Evolutionary conservation across 2,113 vertebrate species (phyloP), one percentile per base, ranked within the genome.

Genomic region (Trogon melanurus): DNA sequence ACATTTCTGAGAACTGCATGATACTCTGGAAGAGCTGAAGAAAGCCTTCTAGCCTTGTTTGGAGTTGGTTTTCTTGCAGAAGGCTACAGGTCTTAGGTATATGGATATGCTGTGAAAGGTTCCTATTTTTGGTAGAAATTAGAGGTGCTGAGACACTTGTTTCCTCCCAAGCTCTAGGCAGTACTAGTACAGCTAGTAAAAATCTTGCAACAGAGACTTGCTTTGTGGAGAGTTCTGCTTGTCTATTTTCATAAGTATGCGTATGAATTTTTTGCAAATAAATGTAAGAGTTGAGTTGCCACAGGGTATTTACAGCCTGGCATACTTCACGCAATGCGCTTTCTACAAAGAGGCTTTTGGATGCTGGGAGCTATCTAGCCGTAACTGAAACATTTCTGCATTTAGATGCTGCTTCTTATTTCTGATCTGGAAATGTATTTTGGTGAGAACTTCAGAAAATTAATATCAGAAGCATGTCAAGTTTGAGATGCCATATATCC

Each of bases 201-300:
- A 79, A 22, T 13, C 32, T 85, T 91, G 18, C 21, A 65, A 61
- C 16, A 65, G 67, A 88, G 12, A 84, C 27, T n/a, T 97, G 80
- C 73, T 94, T 94, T 96, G 51, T 71, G 73, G 54, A 89, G 94
- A 95, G 32, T 13, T 62, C 85, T 84, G 23, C 78, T 94, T 87
- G 74, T 80, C 92, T 94, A 22, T 93, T 94, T 91, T 81, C 50
- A 2, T 87, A 93, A 93, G 60, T 91, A 56, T 79, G 85, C 71
- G 95, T 89, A 84, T 83, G 84, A 93, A 90, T 88, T 81, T 93
- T 41, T 89, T 88, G 89, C 84, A 67, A 58, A 66, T 41, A 79
- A 91, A 69, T 75, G 7, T 72, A 82, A 74, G 70, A 92, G 45
- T 62, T 85, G 83, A 79, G 81, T 95, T 94, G 75, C 91, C 62